Conservation (phyloP, 2,888 invertebrate species). For the Neoascia interrupta region DNA sequence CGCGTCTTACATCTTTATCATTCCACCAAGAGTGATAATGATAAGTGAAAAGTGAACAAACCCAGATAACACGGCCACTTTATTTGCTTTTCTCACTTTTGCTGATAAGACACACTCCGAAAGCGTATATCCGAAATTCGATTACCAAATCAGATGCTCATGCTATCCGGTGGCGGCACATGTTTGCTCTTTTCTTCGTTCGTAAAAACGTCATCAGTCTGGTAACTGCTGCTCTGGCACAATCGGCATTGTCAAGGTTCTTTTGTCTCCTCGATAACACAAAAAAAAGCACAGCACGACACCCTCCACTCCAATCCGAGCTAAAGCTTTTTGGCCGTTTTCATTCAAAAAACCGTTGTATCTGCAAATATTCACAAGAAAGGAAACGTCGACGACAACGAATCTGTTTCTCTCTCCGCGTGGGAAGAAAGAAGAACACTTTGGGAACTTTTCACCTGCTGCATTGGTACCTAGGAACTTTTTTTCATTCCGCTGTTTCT, state of each 20-base stretch:
- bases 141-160: conserved; percentile 2
- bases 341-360: conserved; percentile 29
- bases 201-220: conserved; percentile 7
- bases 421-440: no score
- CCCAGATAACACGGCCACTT: no score
- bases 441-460: not conserved
- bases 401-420: not conserved
- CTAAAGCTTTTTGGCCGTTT: conserved; percentile 9
- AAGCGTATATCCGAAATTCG: not conserved
- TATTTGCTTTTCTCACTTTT: conserved; percentile 3
- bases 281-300: not conserved
- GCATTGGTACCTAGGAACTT: not conserved
- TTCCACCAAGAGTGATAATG: not conserved
- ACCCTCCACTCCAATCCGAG: not conserved
- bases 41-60: no score
- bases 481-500: not conserved
- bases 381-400: not conserved
- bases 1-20: conserved; percentile 9
- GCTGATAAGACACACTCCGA: conserved; percentile 26
- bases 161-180: not conserved
- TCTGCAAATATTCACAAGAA: not conserved
- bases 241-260: conserved; percentile 38
- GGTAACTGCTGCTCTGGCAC: not conserved
- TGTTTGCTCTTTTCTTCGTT: conserved; percentile 9
- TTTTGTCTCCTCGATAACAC: conserved; percentile 8